phyloP scores from a whole-genome alignment of 2,797 vertebrate species.

The Merluccius polli region DNA sequence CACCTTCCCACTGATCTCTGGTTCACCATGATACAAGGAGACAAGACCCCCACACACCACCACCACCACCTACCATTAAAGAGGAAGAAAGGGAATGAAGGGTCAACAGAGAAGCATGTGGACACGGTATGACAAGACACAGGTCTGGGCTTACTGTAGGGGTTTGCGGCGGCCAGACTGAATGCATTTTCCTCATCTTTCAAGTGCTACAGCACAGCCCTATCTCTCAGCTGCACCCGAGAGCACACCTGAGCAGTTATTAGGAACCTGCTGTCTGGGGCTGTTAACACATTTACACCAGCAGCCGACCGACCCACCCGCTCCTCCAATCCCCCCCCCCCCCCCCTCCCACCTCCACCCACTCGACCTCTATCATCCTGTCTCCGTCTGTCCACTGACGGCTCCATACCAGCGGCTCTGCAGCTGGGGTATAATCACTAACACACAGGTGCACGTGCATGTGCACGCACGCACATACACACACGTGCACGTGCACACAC shows the following conservation, averaged over 20 bases:
- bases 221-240: conserved; percentile 3
- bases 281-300: conserved; percentile 40
- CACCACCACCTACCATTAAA: background rate
- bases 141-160: too few species aligned
- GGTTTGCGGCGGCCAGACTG: background rate
- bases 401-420: conserved; percentile 39
- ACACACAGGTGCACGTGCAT: conserved; percentile 5
- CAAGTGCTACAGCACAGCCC: conserved; percentile 8
- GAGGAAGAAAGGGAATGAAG: background rate
- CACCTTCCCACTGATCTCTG: background rate
- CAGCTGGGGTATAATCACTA: conserved; percentile 21
- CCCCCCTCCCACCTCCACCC: conserved; percentile 3
- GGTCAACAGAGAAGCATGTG: background rate
- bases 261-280: conserved; percentile 45
- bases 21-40: background rate
- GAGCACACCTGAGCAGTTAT: conserved; percentile 51
- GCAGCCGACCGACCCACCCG: conserved; percentile 24
- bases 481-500: conserved; percentile 17
- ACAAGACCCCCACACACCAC: background rate
- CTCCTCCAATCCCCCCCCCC: background rate
- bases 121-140: background rate
- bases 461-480: conserved; percentile 21
- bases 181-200: background rate
- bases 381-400: conserved; percentile 44
- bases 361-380: conserved; percentile 25